Evolutionary conservation across 2,888 invertebrate species (phyloP), one percentile per base, ranked within the genome.

Genomic region (Agonum fuliginosum): DNA sequence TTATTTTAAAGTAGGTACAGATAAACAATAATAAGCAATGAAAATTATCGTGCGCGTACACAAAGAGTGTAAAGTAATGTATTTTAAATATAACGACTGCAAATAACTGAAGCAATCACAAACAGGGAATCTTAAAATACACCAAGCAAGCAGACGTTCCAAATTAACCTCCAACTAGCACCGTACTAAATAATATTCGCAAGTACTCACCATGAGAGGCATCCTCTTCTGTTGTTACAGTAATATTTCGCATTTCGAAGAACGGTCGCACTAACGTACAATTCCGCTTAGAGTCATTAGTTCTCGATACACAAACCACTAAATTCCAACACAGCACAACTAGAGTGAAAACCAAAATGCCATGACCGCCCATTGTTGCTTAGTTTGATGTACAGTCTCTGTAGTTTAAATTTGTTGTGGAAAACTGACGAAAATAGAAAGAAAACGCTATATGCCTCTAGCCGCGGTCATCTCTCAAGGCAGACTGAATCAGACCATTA

Each of bases 211-310:
- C 77, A 27, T 69, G 37, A 30, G 12, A 41, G 22, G n/a, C 12
- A 37, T 69, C 77, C 5, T 79, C 81, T 46, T 70, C 27, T 77
- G 54, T 20, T 5, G 51, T 43, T 14, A 82, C 76, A 0, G 82
- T 79, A 30, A 83, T 81, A 78, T 83, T 83, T 73, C 81, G 80
- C 81, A 81, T 80, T 19, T 79, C 79, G 72, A 83, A 83, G 80
- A 83, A 82, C 78, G 82, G 80, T 72, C 78, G 80, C 54, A 83
- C 82, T 78, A 80, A 80, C 27, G 82, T 80, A 80, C 83, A 83
- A 27, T 54, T 71, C 24, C 51, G 30, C 8, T 58, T 12, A 62
- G 43, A n/a, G n/a, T n/a, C 46, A 65, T 65, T 74, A 74, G 62
- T 74, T 34, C 74, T 74, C 1, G 62, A 65, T 27, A 43, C 43